These are phyloP conservation scores for Acrocephalus arundinaceus DNA, from an alignment of 2,113 vertebrate genomes.

Conservation along the genomic window DNA sequence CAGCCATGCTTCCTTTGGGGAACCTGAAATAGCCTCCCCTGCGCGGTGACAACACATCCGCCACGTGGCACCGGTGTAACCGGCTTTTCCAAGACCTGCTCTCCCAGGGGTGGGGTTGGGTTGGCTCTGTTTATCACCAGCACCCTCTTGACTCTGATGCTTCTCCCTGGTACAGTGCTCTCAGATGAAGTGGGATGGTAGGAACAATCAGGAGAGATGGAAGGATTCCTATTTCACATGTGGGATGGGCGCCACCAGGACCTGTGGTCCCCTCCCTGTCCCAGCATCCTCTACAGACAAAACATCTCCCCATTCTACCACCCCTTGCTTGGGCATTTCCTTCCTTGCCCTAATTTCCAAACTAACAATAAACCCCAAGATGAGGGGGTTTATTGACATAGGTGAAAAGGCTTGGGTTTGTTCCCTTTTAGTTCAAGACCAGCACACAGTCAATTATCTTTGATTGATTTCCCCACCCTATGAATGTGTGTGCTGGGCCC, in stretches of 20 bases:
- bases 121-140: not conserved
- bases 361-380: not conserved
- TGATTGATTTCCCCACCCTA: not conserved
- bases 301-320: not conserved
- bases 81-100: conserved; percentile 35
- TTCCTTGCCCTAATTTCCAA: not conserved
- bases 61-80: not conserved
- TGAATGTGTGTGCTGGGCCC: not conserved
- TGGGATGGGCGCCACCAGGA: not conserved
- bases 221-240: not conserved
- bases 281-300: not conserved
- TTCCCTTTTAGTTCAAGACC: not conserved
- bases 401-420: not conserved
- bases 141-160: not conserved
- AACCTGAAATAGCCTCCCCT: not conserved
- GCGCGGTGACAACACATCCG: fast-evolving
- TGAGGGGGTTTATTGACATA: not conserved
- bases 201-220: not conserved
- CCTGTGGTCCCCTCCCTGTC: not conserved
- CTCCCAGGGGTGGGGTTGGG: conserved; percentile 4
- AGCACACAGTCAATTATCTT: not conserved
- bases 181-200: not conserved
- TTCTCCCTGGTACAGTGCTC: not conserved
- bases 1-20: fast-evolving
- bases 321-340: not conserved